Evolutionary conservation across 2,797 vertebrate genomes (phyloP).

Genomic region (Coluber constrictor): DNA sequence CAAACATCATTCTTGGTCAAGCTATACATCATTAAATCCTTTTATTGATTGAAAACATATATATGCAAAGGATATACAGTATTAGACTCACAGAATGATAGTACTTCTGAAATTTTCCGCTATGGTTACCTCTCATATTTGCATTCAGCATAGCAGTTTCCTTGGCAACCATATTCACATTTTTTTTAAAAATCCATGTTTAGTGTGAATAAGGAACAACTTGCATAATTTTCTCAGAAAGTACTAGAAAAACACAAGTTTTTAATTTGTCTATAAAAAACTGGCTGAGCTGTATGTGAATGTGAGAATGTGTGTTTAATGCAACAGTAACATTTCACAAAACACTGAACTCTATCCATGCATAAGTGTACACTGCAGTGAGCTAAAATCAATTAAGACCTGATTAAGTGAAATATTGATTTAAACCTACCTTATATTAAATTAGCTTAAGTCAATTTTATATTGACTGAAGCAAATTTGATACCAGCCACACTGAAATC

Average conservation of each 20-base stretch:
- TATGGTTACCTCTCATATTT: not conserved
- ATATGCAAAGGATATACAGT: not conserved
- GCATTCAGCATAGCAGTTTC: not conserved
- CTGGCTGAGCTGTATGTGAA: not conserved
- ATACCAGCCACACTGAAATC: not conserved
- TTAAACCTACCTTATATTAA: slow-evolving; percentile 15
- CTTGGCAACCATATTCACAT: slow-evolving; percentile 2
- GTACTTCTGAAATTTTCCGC: not conserved
- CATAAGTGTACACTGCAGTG: not conserved
- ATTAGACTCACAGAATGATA: not conserved
- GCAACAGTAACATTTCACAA: not conserved
- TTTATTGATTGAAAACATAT: not conserved
- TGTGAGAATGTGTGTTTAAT: not conserved
- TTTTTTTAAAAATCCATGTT: not conserved
- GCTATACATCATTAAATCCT: not conserved
- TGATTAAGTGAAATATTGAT: slow-evolving; percentile 17
- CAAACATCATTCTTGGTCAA: not conserved
- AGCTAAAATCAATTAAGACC: slow-evolving; percentile 11
- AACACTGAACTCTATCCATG: not conserved
- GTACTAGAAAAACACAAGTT: not conserved
- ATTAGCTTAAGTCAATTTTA: slow-evolving; percentile 17
- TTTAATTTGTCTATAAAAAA: not conserved
- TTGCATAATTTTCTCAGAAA: not conserved
- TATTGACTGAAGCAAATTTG: slow-evolving; percentile 18
- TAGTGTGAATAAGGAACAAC: not conserved